Conservation (phyloP, 2,797 vertebrate genomes). For the Chelon auratus region DNA sequence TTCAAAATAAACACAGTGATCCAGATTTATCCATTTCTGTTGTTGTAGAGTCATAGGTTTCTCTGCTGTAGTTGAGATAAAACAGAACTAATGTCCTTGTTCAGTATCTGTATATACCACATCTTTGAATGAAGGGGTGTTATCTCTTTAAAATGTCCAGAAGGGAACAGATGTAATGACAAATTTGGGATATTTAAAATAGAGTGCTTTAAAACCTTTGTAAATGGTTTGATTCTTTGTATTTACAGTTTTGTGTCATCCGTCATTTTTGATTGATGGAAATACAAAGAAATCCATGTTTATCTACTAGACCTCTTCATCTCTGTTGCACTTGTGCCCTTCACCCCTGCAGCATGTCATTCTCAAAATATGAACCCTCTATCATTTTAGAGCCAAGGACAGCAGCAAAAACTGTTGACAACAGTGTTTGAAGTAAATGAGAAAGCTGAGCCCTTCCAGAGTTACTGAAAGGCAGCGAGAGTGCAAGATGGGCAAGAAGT, state of each 20-base stretch:
- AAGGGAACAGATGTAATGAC: no score
- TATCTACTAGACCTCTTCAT: conserved; percentile 45
- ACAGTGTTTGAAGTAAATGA: conserved; percentile 80
- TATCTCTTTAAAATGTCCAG: no score
- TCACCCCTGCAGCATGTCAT: conserved; percentile 47
- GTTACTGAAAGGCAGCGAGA: conserved; percentile 62
- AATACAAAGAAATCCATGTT: conserved; percentile 13
- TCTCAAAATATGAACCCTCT: conserved; percentile 61
- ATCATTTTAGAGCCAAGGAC: conserved; percentile 73
- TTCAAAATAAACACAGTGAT: no score
- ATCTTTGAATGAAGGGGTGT: no score
- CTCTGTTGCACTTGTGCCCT: conserved; percentile 50
- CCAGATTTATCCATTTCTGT: no score
- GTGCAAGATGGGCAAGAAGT: conserved; percentile 72
- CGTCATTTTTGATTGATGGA: neutral
- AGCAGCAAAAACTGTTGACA: conserved; percentile 81
- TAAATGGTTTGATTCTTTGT: conserved; percentile 3
- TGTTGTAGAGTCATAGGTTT: no score
- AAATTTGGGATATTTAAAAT: no score
- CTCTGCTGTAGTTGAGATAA: no score
- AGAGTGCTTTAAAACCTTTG: neutral
- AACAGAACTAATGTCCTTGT: no score
- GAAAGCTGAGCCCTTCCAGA: conserved; percentile 74
- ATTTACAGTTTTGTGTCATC: conserved; percentile 13
- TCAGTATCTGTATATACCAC: no score